Conservation (phyloP, 2,888 invertebrate genomes). For the Hirtodrosophila confusa region DNA sequence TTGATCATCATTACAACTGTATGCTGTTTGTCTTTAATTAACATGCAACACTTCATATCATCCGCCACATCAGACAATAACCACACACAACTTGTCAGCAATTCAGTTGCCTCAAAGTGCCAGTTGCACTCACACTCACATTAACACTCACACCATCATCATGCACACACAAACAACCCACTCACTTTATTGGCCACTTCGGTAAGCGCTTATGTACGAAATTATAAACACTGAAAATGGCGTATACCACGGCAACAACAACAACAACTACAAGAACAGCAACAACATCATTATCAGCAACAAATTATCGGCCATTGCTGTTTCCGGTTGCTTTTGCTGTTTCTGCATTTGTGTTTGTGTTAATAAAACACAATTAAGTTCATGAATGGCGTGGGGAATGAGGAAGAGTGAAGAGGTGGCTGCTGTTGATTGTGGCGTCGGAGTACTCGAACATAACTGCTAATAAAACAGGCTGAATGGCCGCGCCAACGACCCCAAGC, state of each 20-base stretch:
- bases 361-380: slow-evolving; percentile 84
- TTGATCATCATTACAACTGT: background rate
- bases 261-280: slow-evolving; percentile 13
- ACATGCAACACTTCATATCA: slow-evolving; percentile 18
- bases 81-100: slow-evolving; percentile 28
- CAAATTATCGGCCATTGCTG: slow-evolving; percentile 68
- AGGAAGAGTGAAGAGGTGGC: slow-evolving; percentile 2
- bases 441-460: slow-evolving; percentile 72
- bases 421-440: slow-evolving; percentile 37
- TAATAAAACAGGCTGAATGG: slow-evolving; percentile 78
- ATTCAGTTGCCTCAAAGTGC: slow-evolving; percentile 41
- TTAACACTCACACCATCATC: background rate
- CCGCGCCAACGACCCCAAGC: slow-evolving; percentile 65
- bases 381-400: slow-evolving; percentile 74
- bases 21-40: slow-evolving; percentile 47
- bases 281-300: slow-evolving; percentile 20
- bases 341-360: slow-evolving; percentile 82
- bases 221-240: slow-evolving; percentile 71
- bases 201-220: slow-evolving; percentile 65
- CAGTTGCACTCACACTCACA: slow-evolving; percentile 18
- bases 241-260: slow-evolving; percentile 30
- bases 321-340: slow-evolving; percentile 40
- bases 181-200: slow-evolving; percentile 56
- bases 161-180: slow-evolving; percentile 13
- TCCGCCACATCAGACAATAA: slow-evolving; percentile 21